Base-by-base conservation (phyloP, 2,113 vertebrate species). In the Thalassoma bifasciatum region DNA sequence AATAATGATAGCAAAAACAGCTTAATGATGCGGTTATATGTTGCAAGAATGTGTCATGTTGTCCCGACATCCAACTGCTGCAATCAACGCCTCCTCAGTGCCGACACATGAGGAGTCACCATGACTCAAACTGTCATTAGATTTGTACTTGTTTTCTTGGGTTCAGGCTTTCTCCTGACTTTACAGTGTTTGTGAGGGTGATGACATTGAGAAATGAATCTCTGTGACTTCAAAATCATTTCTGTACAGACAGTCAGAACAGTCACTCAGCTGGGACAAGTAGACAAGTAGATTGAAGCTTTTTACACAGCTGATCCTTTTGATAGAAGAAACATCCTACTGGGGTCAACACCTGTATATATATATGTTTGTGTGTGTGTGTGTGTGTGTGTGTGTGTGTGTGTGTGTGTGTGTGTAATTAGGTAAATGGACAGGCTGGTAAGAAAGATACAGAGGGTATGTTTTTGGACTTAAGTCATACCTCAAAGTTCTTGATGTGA, bases 201-300 rank as follows among this genome's bases (percentile, higher is more conserved):
- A 4, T 30, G 30, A 30, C 30, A 30, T 30, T 30, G 30, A 75
- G 75, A 82, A 63, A 62, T 79, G 69, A 72, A 82, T 3, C 30
- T 30, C 30, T 52, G 75, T 62, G 4, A 13, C 72, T 68, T 66
- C 71, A 50, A 40, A 1, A 83, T 85, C 63, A 84, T 84, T 85
- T 87, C 70, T 66, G 47, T 77, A 79, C 84, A 75, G 73, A 70
- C 77, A 66, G 77, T 59, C 66, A 67, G 11, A 75, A 69, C 67
- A 53, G 68, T 44, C 23, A 46, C 66, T 75, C 34, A 51, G 34
- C 59, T 34, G 46, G 22, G 44, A 82, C 56, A 66, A 30, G 30
- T 30, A 30, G 30, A 30, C 30, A 6, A 30, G 30, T 30, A 30
- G 30, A 4, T 30, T 30, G 30, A 4, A 30, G 30, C n/a, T n/a